phyloP scores from a whole-genome alignment of 1,140 invertebrate genomes.

The Drosophila sucinea region DNA sequence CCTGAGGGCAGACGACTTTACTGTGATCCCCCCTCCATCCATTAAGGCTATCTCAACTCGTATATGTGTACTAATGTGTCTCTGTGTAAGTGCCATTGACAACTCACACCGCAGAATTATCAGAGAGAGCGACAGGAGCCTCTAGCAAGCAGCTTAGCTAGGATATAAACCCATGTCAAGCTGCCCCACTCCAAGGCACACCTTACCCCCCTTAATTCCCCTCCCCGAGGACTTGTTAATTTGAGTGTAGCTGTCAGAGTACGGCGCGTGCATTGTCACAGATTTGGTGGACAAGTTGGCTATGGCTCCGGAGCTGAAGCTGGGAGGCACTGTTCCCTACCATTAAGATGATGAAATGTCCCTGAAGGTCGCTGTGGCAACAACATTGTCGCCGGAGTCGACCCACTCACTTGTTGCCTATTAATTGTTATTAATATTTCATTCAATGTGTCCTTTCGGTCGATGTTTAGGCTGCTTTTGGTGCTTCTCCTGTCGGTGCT shows the following conservation, averaged over 20 bases:
- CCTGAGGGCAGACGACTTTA: slow-evolving; percentile 23
- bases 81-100: slow-evolving; percentile 49
- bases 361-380: slow-evolving; percentile 45
- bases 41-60: not conserved
- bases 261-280: slow-evolving; percentile 42
- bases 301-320: not conserved
- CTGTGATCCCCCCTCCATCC: too few relatives aligned
- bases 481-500: not conserved
- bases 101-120: slow-evolving; percentile 29
- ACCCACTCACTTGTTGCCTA: slow-evolving; percentile 67
- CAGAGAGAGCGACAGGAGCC: not conserved
- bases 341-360: slow-evolving; percentile 77
- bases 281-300: slow-evolving; percentile 33
- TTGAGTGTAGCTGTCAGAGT: slow-evolving; percentile 53
- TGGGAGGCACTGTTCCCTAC: not conserved
- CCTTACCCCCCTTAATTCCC: not conserved
- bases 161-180: slow-evolving; percentile 23
- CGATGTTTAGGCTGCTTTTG: slow-evolving; percentile 13
- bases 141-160: slow-evolving; percentile 26
- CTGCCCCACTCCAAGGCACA: not conserved
- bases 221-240: slow-evolving; percentile 34
- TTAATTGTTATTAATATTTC: slow-evolving; percentile 76
- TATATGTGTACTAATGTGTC: slow-evolving; percentile 29
- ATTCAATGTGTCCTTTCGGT: slow-evolving; percentile 32
- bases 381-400: not conserved